Conservation (phyloP, 2,797 vertebrate genomes). For the Sebastes steindachneri region DNA sequence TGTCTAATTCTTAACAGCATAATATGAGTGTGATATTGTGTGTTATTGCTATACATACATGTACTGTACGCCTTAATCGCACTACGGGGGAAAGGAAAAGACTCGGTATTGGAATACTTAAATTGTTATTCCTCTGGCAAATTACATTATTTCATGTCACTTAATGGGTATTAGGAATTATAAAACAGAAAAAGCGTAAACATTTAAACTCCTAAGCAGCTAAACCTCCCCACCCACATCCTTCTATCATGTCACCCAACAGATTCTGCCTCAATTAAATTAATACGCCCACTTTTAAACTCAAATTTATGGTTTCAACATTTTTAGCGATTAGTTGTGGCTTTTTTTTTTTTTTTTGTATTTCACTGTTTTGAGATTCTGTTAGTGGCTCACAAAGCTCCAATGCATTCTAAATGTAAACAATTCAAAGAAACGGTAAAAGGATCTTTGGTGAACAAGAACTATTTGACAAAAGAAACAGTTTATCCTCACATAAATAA, state of each 20-base stretch:
- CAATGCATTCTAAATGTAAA: constrained; percentile 13
- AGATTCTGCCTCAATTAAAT: constrained; percentile 65
- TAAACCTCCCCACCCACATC: constrained; percentile 58
- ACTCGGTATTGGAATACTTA: constrained; percentile 3
- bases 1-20: neutral
- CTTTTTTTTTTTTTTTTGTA: neutral
- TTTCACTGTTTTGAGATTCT: neutral
- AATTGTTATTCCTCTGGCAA: constrained; percentile 32
- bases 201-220: constrained; percentile 59
- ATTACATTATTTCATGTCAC: constrained; percentile 56
- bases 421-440: neutral
- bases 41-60: neutral
- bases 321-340: neutral
- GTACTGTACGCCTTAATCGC: neutral
- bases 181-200: constrained; percentile 51
- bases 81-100: neutral
- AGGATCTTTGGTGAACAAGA: constrained; percentile 18
- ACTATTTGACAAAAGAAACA: constrained; percentile 41
- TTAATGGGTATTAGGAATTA: constrained; percentile 52
- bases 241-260: constrained; percentile 56
- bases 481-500: constrained; percentile 68
- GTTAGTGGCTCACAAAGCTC: neutral
- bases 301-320: constrained; percentile 32
- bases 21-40: neutral
- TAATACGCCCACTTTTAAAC: constrained; percentile 56